Base-by-base conservation (phyloP, 1,140 invertebrate genomes). In the Drosophila willistoni region DNA sequence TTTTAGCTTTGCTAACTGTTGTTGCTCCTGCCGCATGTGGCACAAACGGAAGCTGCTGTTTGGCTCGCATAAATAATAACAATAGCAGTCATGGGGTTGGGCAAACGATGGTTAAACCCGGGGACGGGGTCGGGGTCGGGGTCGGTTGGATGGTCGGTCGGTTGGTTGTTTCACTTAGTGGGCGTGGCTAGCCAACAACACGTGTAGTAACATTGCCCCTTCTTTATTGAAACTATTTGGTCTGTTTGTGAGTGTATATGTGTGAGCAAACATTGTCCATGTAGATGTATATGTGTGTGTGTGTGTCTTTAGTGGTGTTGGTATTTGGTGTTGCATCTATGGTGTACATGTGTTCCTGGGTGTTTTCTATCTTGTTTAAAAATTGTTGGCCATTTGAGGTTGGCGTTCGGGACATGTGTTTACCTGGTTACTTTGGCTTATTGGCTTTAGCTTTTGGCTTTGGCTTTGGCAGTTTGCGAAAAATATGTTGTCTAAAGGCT, bases 61-160 rank as follows among this genome's bases (percentile, higher is more conserved):
- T 89, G 83, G 72, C 84, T 87, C 84, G 85, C 80, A 87, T 89
- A 87, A 87, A 87, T 87, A 87, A 87, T 87, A 87, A 87, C 83
- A 87, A 87, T 77, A 63, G 67, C 68, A 73, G 54, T 34, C 68
- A 33, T 42, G 51, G 65, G 64, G 33, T 55, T 36, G 68, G 55
- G 44, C 19, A 57, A 33, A 60, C 55, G 72, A 9, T 54, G 68
- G 22, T n/a, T 34, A 12, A 13, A 13, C 36, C 36, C 17, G 14
- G 25, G 39, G 29, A 29, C 5, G 29, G 29, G 29, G 34, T 36
- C 17, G 14, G 25, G 39, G 29, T 7, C 5, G 29, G 29, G 29
- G 34, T 36, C 34, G 9, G 34, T 36, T 10, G 36, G 36, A 12
- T 14, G 22, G 47, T 34, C 55, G 62, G 14, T 51, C 13, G 22